Evolutionary conservation across 2,888 invertebrate species (phyloP).

Genomic region (Orthosia incerta): DNA sequence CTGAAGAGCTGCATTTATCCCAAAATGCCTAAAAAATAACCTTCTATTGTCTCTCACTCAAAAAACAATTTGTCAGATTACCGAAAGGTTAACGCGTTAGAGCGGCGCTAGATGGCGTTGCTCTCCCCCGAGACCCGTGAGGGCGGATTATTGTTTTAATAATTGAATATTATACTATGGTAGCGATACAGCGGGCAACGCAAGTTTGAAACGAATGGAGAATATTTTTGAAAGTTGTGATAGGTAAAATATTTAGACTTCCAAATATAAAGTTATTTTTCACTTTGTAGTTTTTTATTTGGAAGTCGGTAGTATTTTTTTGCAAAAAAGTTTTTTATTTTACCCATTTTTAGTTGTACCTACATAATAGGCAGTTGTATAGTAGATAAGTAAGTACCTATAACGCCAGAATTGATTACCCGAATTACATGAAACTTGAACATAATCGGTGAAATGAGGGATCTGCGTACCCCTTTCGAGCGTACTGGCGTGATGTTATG

Average conservation of each 20-base stretch:
- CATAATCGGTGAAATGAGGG: too few species aligned
- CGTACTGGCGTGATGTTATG: too few species aligned
- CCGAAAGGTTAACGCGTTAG: slow-evolving; percentile 56
- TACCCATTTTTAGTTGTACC: too few species aligned
- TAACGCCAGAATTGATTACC: too few species aligned
- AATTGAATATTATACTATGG: slow-evolving; percentile 86
- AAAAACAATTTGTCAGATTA: slow-evolving; percentile 47
- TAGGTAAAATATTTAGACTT: not conserved
- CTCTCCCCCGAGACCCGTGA: slow-evolving; percentile 68
- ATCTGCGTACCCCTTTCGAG: too few species aligned
- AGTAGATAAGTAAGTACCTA: too few species aligned
- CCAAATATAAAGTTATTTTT: too few species aligned
- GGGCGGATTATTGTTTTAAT: slow-evolving; percentile 85
- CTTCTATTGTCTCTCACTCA: not conserved
- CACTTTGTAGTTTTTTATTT: too few species aligned
- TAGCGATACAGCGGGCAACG: slow-evolving; percentile 67
- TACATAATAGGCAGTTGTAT: too few species aligned
- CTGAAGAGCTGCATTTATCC: not conserved
- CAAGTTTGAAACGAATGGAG: slow-evolving; percentile 63
- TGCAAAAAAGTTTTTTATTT: too few species aligned
- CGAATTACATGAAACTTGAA: too few species aligned
- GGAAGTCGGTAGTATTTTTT: too few species aligned
- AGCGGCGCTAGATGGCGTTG: slow-evolving; percentile 72
- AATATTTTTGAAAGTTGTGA: slow-evolving; percentile 21
- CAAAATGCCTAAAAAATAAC: not conserved